Percentiles rank a stretch among this genome's conserved stretches.
These are phyloP conservation scores for Alviniconcha strummeri DNA, from an alignment of 2,888 invertebrate species.

Conservation along the genomic window DNA sequence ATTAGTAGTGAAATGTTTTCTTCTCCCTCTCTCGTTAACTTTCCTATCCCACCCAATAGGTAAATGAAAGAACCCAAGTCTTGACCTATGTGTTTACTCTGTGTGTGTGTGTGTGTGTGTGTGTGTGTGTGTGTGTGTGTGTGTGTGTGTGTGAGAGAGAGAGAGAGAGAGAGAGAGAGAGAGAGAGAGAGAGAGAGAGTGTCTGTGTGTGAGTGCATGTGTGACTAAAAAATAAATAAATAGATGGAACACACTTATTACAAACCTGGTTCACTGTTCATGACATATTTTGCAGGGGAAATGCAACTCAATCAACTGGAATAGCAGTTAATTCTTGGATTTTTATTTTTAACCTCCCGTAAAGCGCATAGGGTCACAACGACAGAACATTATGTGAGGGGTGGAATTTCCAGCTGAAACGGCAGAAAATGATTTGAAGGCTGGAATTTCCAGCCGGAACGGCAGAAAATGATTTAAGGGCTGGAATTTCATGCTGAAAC, in stretches of 20 bases:
- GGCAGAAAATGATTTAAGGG: too few relatives aligned
- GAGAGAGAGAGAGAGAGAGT: too few relatives aligned
- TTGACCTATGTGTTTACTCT: neutral
- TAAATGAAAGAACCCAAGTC: neutral
- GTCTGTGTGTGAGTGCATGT: neutral
- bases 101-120: neutral
- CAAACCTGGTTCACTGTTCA: neutral
- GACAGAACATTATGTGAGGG: too few relatives aligned
- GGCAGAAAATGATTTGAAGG: too few relatives aligned
- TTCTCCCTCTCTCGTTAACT: neutral
- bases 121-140: neutral
- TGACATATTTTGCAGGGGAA: neutral
- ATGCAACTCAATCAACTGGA: too few relatives aligned
- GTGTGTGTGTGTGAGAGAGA: constrained; percentile 1
- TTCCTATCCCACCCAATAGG: neutral
- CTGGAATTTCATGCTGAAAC: too few relatives aligned
- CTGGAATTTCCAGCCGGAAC: too few relatives aligned
- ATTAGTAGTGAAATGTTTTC: neutral
- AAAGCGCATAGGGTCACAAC: too few relatives aligned
- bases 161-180: too few relatives aligned
- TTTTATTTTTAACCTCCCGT: too few relatives aligned
- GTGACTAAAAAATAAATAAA: neutral
- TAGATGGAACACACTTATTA: neutral
- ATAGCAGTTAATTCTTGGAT: too few relatives aligned
- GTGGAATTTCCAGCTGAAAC: too few relatives aligned